phyloP scores from a whole-genome alignment of 1,140 invertebrate species.

The Tachypleus tridentatus region DNA sequence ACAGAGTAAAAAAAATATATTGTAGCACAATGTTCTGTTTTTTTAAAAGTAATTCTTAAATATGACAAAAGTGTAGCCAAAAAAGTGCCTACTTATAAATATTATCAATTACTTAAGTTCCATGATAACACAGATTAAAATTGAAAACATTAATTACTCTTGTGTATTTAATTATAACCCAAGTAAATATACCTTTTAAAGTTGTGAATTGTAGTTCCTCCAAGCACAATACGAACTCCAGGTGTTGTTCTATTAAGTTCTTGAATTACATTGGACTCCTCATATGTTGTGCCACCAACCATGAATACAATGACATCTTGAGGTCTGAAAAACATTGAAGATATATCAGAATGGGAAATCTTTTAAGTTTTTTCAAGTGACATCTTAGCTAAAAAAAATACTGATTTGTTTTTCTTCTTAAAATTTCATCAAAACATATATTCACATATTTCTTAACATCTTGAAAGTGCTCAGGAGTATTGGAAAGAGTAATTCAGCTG shows the following conservation, averaged over 20 bases:
- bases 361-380: neutral
- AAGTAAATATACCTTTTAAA: conserved; percentile 32
- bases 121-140: too few species aligned
- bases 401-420: neutral
- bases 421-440: neutral
- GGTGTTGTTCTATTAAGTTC: conserved; percentile 62
- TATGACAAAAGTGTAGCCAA: too few species aligned
- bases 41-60: too few species aligned
- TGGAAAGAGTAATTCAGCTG: too few species aligned
- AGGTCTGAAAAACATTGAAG: conserved; percentile 41
- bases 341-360: neutral
- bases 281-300: conserved; percentile 92
- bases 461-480: too few species aligned
- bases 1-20: too few species aligned
- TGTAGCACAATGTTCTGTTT: too few species aligned
- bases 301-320: conserved; percentile 91
- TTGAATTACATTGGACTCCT: conserved; percentile 80
- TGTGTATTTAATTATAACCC: too few species aligned
- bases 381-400: neutral
- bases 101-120: too few species aligned
- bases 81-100: too few species aligned
- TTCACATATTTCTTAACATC: too few species aligned
- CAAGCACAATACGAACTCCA: conserved; percentile 67
- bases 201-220: conserved; percentile 86
- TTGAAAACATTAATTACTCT: too few species aligned